Base-by-base conservation (phyloP, 2,888 invertebrate genomes). In the Xestobium rufovillosum region DNA sequence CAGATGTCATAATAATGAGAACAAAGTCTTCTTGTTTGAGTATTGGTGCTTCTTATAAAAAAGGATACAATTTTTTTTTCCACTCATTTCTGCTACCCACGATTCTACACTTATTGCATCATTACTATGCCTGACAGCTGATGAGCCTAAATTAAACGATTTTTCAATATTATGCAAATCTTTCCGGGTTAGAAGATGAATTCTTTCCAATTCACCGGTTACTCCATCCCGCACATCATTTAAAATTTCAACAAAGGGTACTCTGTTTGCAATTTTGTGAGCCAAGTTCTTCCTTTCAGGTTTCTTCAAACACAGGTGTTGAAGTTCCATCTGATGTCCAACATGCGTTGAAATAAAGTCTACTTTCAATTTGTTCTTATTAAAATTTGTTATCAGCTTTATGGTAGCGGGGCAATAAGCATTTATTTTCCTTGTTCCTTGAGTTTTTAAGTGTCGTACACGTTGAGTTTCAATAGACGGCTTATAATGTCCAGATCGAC, bases 341-440 rank as follows among this genome's bases (percentile, higher is more conserved):
- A 38, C 26, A 26, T 38, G 38, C 4, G 34, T 36, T 25, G 25
- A 26, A 3, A 26, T 3, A n/a, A 33, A 10, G 12, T 6, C 3
- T 35, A 8, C 12, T 23, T 10, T 34, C 8, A 12, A 16, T 9
- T 6, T 6, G n/a, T n/a, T n/a, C n/a, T n/a, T n/a, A n/a, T n/a
- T n/a, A n/a, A n/a, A 14, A 3, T 19, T 8, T 32, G 4, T 16
- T 32, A 9, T 14, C 13, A 32, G 3, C 4, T 16, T 29, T 6
- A 38, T 37, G 14, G 14, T 36, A 27, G 38, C 15, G 4, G 38
- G 38, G 19, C 35, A 38, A 28, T 17, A 26, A 12, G 28, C 34
- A 16, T 36, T 36, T 12, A 38, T 34, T 23, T 38, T 38, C n/a
- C n/a, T 12, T 4, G 28, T 30, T 15, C 35, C 35, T 35, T 35